Evolutionary conservation across 2,888 invertebrate species (phyloP).

Genomic region (Sipha maydis): DNA sequence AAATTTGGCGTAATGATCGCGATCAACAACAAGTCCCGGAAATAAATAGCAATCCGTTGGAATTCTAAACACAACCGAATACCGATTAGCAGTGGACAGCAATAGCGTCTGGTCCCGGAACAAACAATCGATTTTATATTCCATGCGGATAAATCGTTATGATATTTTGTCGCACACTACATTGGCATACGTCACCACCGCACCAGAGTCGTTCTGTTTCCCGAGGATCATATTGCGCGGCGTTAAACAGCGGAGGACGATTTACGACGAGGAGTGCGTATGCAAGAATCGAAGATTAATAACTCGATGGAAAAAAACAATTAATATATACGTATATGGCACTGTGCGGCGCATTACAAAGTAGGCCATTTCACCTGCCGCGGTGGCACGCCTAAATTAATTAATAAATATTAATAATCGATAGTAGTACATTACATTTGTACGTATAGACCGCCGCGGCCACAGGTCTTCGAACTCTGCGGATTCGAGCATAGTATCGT

Average conservation of each 20-base stretch:
- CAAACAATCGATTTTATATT: too few relatives aligned
- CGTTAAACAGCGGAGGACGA: not conserved
- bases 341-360: not conserved
- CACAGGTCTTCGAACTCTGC: not conserved
- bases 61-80: too few relatives aligned
- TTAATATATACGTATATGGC: not conserved
- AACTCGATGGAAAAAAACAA: not conserved
- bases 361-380: not conserved
- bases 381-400: not conserved
- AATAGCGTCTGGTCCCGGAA: too few relatives aligned
- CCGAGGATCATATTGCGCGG: not conserved
- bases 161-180: too few relatives aligned
- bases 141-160: too few relatives aligned
- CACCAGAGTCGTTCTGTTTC: too few relatives aligned
- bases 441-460: not conserved
- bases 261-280: not conserved
- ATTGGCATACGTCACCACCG: too few relatives aligned
- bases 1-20: too few relatives aligned
- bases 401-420: not conserved
- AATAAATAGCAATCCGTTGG: too few relatives aligned
- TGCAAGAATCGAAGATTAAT: not conserved
- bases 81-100: too few relatives aligned
- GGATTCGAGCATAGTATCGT: not conserved
- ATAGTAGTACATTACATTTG: not conserved
- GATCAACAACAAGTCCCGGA: too few relatives aligned